Conservation (phyloP, 2,797 vertebrate species). For the Mus spretus region DNA sequence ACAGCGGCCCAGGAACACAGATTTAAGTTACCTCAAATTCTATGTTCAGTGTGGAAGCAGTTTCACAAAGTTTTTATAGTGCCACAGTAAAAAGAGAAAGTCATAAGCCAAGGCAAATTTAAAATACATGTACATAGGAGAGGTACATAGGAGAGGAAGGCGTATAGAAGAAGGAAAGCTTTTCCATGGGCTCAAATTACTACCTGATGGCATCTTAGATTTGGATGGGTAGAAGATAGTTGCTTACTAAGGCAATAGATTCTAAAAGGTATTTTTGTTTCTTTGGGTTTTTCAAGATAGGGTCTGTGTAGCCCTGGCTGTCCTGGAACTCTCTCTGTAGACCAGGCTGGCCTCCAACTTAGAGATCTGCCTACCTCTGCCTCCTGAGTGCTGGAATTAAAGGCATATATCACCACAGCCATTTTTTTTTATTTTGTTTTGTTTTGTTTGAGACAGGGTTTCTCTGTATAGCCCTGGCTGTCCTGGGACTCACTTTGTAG, state of each 20-base stretch:
- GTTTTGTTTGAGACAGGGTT: too few species aligned
- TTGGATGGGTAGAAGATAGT: neutral
- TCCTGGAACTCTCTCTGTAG: neutral
- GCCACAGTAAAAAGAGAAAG: neutral
- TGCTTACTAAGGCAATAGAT: neutral
- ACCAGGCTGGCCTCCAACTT: neutral
- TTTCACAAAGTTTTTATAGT: neutral
- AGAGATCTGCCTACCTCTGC: neutral
- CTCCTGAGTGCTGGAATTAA: neutral
- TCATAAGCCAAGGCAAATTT: neutral
- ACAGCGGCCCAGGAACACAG: neutral
- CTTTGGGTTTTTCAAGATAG: neutral
- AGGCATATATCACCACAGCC: neutral
- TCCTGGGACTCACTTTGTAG: too few species aligned
- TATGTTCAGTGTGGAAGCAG: neutral
- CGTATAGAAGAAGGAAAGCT: too few species aligned
- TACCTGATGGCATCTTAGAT: neutral
- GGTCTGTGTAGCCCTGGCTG: neutral
- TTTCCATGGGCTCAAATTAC: neutral
- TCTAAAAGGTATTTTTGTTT: neutral
- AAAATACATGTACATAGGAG: too few species aligned
- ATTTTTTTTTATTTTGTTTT: too few species aligned
- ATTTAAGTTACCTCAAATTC: neutral
- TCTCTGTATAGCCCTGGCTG: too few species aligned
- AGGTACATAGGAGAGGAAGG: neutral